Evolutionary conservation across 2,888 invertebrate species (phyloP), one percentile per base, ranked within the genome.

Genomic region (Nemoura dubitans): DNA sequence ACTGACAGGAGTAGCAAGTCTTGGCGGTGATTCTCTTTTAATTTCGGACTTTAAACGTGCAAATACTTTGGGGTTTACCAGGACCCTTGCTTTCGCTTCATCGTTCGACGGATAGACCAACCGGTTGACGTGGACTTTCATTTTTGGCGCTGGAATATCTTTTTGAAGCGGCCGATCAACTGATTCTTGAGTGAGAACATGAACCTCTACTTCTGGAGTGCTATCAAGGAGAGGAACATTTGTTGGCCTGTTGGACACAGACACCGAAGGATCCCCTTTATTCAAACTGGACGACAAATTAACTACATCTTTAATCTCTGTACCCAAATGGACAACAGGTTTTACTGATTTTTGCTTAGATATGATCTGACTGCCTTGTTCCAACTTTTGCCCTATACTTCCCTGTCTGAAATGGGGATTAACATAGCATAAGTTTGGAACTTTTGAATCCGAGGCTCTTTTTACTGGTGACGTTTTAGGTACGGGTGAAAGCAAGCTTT

Each of bases 1-100:
- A 26, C 78, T 42, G 21, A 21, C 26, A 26, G 77, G 36, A 0
- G 84, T 29, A 0, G 14, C 29, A 10, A 59, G 25, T 42, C 16
- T 10, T 28, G 43, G 42, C 6, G 84, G 43, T n/a, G 10, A 28
- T 36, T 87, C 85, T 76, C 27, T 59, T 26, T 77, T 77, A n/a
- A 82, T 25, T 29, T 83, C 82, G 16, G 59, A 28, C 21, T 86
- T 77, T 43, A 86, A 77, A 7, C 86, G 87, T 25, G 85, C 83
- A 78, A 82, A 76, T 30, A 86, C 86, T 86, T 86, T 87, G 59
- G 87, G 87, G 42, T 87, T 87, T 21, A 87, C 83, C 36, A 86
- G 85, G 5, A 87, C 86, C 29, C 77, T 86, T 82, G 59, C 59
- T 77, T 87, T 86, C n/a, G 30, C 25, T 36, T 78, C 83, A 30